A percentile compares a stretch with the other conserved stretches of the same genome.
Evolutionary conservation across 1,140 invertebrate species (phyloP).

Genomic region (Drosophila nikananu): DNA sequence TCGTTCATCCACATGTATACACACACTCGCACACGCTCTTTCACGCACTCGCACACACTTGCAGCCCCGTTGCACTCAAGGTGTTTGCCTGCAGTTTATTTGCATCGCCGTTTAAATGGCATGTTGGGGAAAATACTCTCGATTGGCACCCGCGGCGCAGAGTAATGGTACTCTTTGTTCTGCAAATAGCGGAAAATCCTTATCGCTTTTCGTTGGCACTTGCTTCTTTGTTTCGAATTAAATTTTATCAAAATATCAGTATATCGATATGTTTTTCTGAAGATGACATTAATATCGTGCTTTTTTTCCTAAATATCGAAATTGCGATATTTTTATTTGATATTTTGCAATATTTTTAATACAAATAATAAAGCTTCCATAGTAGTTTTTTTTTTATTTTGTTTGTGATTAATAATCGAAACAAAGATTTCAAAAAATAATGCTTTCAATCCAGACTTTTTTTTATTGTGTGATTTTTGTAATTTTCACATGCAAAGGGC

Average conservation of each 20-base stretch:
- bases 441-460: too few species aligned
- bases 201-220: background rate
- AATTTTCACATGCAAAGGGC: too few species aligned
- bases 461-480: too few species aligned
- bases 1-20: slow-evolving; percentile 59
- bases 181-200: background rate
- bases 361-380: too few species aligned
- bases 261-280: too few species aligned
- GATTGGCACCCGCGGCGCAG: slow-evolving; percentile 3
- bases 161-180: background rate
- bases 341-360: too few species aligned
- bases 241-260: background rate
- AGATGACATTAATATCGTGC: too few species aligned
- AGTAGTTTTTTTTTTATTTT: too few species aligned
- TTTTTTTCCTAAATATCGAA: too few species aligned
- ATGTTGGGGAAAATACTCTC: background rate
- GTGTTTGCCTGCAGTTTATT: slow-evolving; percentile 48
- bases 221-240: slow-evolving; percentile 16
- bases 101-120: slow-evolving; percentile 25
- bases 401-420: too few species aligned
- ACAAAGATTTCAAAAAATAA: too few species aligned
- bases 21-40: slow-evolving; percentile 19
- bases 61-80: slow-evolving; percentile 47
- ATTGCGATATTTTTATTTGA: too few species aligned
- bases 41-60: slow-evolving; percentile 30